Evolutionary conservation across 2,113 vertebrate species (phyloP), one percentile per base, ranked within the genome.

Genomic region (Podilymbus podiceps): DNA sequence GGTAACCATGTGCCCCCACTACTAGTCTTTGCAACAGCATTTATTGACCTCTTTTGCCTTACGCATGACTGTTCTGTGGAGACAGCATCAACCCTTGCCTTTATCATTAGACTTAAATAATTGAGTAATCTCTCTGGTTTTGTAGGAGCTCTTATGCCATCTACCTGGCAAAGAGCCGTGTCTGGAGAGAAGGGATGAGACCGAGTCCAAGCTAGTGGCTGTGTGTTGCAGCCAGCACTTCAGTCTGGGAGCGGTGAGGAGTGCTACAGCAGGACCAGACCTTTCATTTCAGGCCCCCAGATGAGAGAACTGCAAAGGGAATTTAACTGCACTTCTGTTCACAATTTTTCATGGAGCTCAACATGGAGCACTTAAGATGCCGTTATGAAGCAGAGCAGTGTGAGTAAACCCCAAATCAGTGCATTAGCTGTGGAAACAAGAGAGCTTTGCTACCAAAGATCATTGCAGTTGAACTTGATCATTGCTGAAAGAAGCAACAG

Each of bases 1-100:
- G 12, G 10, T 56, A 64, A 44, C 9, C 0, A 2, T 3, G 2
- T 72, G 2, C 3, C 20, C 15, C 12, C 15, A 40, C 22, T 59
- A 31, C 4, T 4, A 23, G 42, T 40, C 56, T 90, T 72, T 52
- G 27, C n/a, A 62, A 20, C 56, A 76, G 17, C 30, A 24, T 84
- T 89, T 64, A 18, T 80, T 87, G 56, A 62, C 42, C 31, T 72
- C 9, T 72, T 90, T 30, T 67, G 20, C 44, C 28, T 79, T 46
- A 38, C 25, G 33, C 11, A 24, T 8, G 13, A 9, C 35, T 73
- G 8, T 38, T 78, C 27, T 53, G 44, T 28, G 59, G 49, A 78
- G 60, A 16, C n/a, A 94, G 20, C 15, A 87, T 62, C 24, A 38
- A 49, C 27, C 20, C 12, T 71, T 83, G 22, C 19, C 33, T 56